phyloP scores from a whole-genome alignment of 92 coral and sea anemone genomes.

The Zoanthus sansibaricus region DNA sequence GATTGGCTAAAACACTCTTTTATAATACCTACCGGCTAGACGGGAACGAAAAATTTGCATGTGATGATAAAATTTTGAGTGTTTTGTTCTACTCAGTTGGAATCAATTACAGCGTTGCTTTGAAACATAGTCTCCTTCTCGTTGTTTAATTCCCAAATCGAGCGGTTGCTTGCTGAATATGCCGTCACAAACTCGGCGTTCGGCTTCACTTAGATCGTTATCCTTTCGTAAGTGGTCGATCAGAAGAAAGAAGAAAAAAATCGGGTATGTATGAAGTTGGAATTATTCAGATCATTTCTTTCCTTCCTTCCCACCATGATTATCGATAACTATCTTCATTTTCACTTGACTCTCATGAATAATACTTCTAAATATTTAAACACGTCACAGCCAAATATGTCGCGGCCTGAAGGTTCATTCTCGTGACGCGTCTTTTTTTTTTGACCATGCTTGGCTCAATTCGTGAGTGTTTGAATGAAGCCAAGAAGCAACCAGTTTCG shows the following conservation, averaged over 20 bases:
- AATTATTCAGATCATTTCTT: slow-evolving; percentile 23
- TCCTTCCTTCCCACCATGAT: slow-evolving; percentile 22
- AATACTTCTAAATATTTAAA: slow-evolving; percentile 33
- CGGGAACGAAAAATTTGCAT: slow-evolving; percentile 43
- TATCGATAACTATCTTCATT: slow-evolving; percentile 27
- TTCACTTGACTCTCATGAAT: slow-evolving; percentile 29
- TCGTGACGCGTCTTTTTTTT: not conserved
- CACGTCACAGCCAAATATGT: slow-evolving; percentile 1
- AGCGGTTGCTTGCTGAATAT: not conserved
- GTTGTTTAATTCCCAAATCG: not conserved
- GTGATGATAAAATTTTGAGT: slow-evolving; percentile 26
- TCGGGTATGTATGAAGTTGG: slow-evolving; percentile 15
- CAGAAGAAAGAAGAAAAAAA: slow-evolving; percentile 37
- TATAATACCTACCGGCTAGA: slow-evolving; percentile 34
- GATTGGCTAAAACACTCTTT: slow-evolving; percentile 28
- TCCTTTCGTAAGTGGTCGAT: slow-evolving; percentile 44
- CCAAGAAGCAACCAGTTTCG: not conserved
- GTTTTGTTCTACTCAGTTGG: slow-evolving; percentile 38
- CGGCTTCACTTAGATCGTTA: slow-evolving; percentile 28
- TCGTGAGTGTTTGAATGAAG: not conserved
- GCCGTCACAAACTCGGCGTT: slow-evolving; percentile 42
- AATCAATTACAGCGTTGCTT: slow-evolving; percentile 33
- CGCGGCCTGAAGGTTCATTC: not conserved
- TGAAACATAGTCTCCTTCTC: slow-evolving; percentile 16
- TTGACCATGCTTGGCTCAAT: not conserved